Base-by-base conservation (phyloP, 2,888 invertebrate species). In the Slavum lentiscoides region DNA sequence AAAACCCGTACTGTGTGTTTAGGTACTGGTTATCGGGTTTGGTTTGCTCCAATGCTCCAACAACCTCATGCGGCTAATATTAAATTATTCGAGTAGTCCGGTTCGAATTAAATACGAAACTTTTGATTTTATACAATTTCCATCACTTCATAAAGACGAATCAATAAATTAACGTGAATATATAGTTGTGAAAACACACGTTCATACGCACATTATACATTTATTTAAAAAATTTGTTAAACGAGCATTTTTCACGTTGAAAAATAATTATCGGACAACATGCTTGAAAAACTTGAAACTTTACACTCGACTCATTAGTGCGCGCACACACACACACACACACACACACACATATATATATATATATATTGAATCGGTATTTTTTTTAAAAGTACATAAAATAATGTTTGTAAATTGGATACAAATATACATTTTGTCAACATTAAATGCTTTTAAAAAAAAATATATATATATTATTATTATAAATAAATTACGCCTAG, bases 101-200 rank as follows among this genome's bases (percentile, higher is more conserved):
- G 66, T 66, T 39, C n/a, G n/a, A 66, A 11, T 66, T 66, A 21
- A 59, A 72, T 39, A 9, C 7, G 9, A 6, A 43, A 43, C 43
- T 43, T 43, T 43, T 43, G 43, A 43, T 43, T 30, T 30, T 43
- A 43, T 9, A 43, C 9, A n/a, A 72, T 43, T 21, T n/a, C 58
- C 43, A 43, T 15, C 43, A 17, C 6, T 9, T 43, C 9, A 43
- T 9, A 7, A 19, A 8, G 23, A 21, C 1, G 11, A 53, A 4
- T 53, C 13, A 9, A 43, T 68, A 68, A 68, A 49, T 49, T 68
- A 68, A 68, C 67, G 43, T 9, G 49, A 21, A 49, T 49, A 49
- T 49, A 49, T 13, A 15, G n/a, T 43, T 15, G n/a, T 66, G 13
- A 66, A 2, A 13, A 66, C 6, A 43, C n/a, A 30, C n/a, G n/a